A percentile compares a stretch with the other conserved stretches of the same genome.
These are phyloP conservation scores for Maconellicoccus hirsutus DNA, from an alignment of 1,140 invertebrate species.

Conservation along the genomic window DNA sequence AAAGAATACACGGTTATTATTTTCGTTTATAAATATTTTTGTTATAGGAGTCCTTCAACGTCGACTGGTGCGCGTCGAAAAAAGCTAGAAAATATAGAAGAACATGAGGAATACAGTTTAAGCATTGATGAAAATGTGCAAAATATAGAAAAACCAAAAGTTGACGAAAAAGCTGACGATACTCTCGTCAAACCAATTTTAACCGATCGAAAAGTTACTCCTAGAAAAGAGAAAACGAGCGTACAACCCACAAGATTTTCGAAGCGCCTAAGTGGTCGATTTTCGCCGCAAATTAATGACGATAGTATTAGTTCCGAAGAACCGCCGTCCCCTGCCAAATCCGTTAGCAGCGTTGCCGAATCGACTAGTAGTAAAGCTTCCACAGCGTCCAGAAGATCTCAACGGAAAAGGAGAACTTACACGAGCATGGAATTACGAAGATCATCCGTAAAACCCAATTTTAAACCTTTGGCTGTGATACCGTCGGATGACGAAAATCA, in stretches of 20 bases:
- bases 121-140: not conserved
- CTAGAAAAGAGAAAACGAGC: not conserved
- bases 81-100: not conserved
- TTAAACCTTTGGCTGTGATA: conserved; percentile 1
- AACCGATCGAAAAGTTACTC: not conserved
- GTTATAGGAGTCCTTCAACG: not conserved
- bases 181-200: not conserved
- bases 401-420: not conserved
- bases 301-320: not conserved
- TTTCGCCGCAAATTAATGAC: not conserved
- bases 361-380: not conserved
- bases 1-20: not conserved
- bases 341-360: not conserved
- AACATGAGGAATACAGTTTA: not conserved
- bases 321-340: not conserved
- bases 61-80: not conserved
- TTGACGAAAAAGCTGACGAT: not conserved
- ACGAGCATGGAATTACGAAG: conserved; percentile 4
- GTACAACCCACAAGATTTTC: not conserved
- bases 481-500: not conserved
- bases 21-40: not conserved
- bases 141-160: not conserved
- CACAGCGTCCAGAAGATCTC: not conserved
- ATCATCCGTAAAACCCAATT: not conserved
- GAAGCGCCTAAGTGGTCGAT: not conserved